Evolutionary conservation across 2,797 vertebrate species (phyloP), one percentile per base, ranked within the genome.

Genomic region (Galagoides demidoff): DNA sequence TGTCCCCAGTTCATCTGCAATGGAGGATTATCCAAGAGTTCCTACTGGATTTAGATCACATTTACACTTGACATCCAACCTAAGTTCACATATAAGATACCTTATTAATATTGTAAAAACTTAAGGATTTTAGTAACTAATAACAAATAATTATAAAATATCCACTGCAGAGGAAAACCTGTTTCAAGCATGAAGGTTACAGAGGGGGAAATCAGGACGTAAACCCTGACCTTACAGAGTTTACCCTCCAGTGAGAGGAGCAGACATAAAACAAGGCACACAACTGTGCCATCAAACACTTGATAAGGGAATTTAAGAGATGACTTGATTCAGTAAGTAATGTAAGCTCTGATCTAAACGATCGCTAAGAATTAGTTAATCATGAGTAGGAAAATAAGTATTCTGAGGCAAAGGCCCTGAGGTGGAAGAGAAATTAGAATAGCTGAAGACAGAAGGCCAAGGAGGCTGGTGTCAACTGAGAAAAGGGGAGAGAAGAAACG

Each of bases 131-230:
- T 70, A 87, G 64, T 84, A 31, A 64, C 11, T 45, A 34, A 63
- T 63, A 77, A 88, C 10, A 87, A 94, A 68, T 85, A 70, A 20
- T 84, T 92, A 55, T 68, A 17, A 93, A 73, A 89, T 39, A 3
- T 34, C 11, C 39, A 63, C 0, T 74, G 29, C 14, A 57, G 16
- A 27, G 4, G 20, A 81, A 64, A 37, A 19, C 71, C 4, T 43
- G 2, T 84, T 6, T 17, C 1, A 83, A 2, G 4, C 16, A 55
- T 17, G 3, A 34, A 29, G 3, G 7, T 63, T 86, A 63, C 8
- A 84, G 23, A n/a, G 12, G 7, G 29, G 25, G 1, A 31, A 34
- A 52, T 55, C 27, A 25, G 31, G 39, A 19, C 9, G 19, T 8
- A 70, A 20, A 45, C 6, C 2, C 11, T 59, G 25, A 55, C 57